phyloP scores from a whole-genome alignment of 1,140 invertebrate species.

The Trachelipus rathkii region DNA sequence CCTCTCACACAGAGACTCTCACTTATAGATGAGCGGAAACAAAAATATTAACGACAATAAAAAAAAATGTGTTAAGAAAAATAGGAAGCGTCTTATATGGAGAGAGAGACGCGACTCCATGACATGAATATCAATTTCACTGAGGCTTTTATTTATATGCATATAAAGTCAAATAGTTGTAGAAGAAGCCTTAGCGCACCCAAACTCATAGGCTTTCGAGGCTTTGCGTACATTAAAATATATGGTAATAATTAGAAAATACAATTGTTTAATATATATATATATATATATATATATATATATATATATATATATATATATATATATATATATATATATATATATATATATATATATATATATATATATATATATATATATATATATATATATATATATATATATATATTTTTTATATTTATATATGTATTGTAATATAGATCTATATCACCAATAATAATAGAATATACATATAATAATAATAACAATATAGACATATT shows the following conservation, averaged over 20 bases:
- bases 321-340: conserved; percentile 11
- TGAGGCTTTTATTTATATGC: neutral
- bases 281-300: conserved; percentile 4
- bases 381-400: conserved; percentile 32
- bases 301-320: conserved; percentile 15
- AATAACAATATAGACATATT: too few relatives aligned
- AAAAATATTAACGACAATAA: neutral
- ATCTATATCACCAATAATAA: too few relatives aligned
- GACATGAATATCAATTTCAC: conserved; percentile 3
- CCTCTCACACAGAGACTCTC: neutral
- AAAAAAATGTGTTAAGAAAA: neutral
- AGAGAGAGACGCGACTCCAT: neutral
- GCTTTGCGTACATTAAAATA: too few relatives aligned
- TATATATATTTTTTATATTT: conserved; percentile 28
- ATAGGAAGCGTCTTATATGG: neutral
- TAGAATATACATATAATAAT: too few relatives aligned
- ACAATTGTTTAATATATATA: too few relatives aligned
- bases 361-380: conserved; percentile 24
- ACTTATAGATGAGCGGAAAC: neutral
- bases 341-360: conserved; percentile 20
- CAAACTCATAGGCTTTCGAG: too few relatives aligned
- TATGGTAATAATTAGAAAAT: too few relatives aligned
- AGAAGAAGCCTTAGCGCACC: too few relatives aligned
- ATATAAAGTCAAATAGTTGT: neutral
- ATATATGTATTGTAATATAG: conserved; percentile 27